Evolutionary conservation across 1,140 invertebrate species (phyloP), one percentile per base, ranked within the genome.

Genomic region (Formica selysi): DNA sequence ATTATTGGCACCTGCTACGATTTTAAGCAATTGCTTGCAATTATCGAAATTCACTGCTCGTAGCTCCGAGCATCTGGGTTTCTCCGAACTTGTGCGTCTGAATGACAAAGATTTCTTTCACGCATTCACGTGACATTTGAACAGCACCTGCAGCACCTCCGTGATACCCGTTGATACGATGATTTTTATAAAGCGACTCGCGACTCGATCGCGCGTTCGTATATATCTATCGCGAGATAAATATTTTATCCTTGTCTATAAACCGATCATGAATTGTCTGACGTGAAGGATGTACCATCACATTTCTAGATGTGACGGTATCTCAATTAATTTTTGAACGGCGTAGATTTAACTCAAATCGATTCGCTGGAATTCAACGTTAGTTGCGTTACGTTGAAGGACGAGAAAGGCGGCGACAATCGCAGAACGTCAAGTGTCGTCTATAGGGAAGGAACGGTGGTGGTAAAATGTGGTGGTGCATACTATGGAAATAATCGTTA

Each of bases 1-100:
- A 90, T 93, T 92, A 92, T 92, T 89, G 90, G 86, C 93, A 94
- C 92, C 93, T 94, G 92, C 91, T 70, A 91, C 91, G 90, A 90
- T 92, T 93, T 92, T 76, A 89, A 93, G 91, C 89, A 92, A 93
- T 93, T 90, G 76, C 19, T 91, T 62, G 86, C 84, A 90, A 93
- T 93, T 93, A 93, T 92, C 87, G 88, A 92, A 92, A 93, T 87
- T 90, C 88, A 87, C 76, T 79, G 84, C 64, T 90, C 64, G 11
- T 57, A 19, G 85, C 78, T 71, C n/a, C 44, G 38, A 80, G 70
- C 79, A 19, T 44, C 19, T 51, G 38, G 38, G 68, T 90, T 89
- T 89, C 88, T 51, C 11, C 85, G 88, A 90, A 90, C 32, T 61
- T n/a, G 68, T 51, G 22, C 41, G 73, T 51, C 54, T 54, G 62